These are phyloP conservation scores for Drosophila nigrodunni DNA, from an alignment of 1,140 invertebrate genomes.

Conservation along the genomic window DNA sequence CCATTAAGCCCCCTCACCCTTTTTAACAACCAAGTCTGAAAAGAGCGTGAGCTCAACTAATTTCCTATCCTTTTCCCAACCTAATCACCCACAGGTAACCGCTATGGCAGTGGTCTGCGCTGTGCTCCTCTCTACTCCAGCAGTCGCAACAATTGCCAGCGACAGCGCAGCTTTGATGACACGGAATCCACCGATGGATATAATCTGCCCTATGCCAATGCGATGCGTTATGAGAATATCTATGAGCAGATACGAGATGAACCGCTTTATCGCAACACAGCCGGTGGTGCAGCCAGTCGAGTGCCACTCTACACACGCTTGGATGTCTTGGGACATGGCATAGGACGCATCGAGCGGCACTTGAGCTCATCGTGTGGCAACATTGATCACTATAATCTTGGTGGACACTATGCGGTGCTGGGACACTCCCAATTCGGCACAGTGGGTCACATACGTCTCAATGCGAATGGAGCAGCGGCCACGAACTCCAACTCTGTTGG, in stretches of 20 bases:
- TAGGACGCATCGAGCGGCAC: slow-evolving; percentile 86
- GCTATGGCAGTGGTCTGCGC: slow-evolving; percentile 59
- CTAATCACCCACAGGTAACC: slow-evolving; percentile 60
- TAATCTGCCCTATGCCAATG: slow-evolving; percentile 63
- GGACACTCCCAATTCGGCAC: slow-evolving; percentile 84
- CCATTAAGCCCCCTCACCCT: too few species aligned
- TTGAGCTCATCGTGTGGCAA: slow-evolving; percentile 86
- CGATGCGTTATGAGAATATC: slow-evolving; percentile 83
- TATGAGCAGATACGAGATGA: slow-evolving; percentile 86
- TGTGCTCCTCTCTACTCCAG: slow-evolving; percentile 62
- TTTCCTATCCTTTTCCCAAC: background rate
- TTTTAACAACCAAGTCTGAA: too few species aligned
- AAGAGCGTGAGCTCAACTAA: too few species aligned
- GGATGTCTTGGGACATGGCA: slow-evolving; percentile 86
- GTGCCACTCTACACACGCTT: slow-evolving; percentile 86
- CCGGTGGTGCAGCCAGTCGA: slow-evolving; percentile 48
- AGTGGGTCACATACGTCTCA: slow-evolving; percentile 80
- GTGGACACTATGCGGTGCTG: slow-evolving; percentile 82
- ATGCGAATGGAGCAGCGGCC: slow-evolving; percentile 55
- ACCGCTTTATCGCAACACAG: slow-evolving; percentile 75
- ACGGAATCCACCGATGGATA: slow-evolving; percentile 84
- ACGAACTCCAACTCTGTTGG: slow-evolving; percentile 10
- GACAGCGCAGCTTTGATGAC: slow-evolving; percentile 83
- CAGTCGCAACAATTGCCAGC: slow-evolving; percentile 63
- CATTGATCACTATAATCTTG: slow-evolving; percentile 86